Conservation (phyloP, 2,113 vertebrate genomes). For the Malurus cyaneus region DNA sequence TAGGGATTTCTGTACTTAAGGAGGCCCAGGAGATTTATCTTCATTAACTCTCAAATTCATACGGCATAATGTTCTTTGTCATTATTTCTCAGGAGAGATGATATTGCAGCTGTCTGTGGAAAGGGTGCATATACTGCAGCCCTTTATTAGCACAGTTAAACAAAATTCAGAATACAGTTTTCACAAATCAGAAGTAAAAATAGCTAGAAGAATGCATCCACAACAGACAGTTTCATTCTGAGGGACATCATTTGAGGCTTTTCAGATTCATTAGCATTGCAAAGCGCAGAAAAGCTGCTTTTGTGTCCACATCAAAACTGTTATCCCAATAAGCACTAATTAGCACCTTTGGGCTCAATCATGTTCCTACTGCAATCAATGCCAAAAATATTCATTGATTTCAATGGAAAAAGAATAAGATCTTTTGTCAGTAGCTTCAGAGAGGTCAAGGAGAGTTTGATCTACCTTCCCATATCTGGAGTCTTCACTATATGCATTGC, state of each 20-base stretch:
- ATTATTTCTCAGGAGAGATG: not conserved
- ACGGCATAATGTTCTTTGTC: not conserved
- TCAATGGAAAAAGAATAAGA: not conserved
- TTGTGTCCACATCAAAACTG: constrained; percentile 40
- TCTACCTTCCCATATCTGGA: not conserved
- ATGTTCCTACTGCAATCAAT: not conserved
- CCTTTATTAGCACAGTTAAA: not conserved
- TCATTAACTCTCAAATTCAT: not conserved
- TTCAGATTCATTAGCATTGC: constrained; percentile 18
- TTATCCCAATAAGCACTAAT: constrained; percentile 34
- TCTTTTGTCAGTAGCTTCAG: not conserved
- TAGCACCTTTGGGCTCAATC: constrained; percentile 45
- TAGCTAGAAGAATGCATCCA: not conserved
- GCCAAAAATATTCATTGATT: not conserved
- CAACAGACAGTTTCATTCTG: not conserved
- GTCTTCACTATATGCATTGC: not conserved
- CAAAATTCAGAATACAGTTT: not conserved
- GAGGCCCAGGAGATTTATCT: not conserved
- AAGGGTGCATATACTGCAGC: not conserved
- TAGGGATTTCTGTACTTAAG: not conserved
- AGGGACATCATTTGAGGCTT: not conserved
- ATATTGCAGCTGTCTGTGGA: not conserved
- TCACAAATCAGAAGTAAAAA: not conserved
- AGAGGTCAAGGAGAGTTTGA: not conserved
- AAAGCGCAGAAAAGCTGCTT: constrained; percentile 4